Evolutionary conservation across 1,140 invertebrate genomes (phyloP).

Genomic region (Thalassaphorura encarpata): DNA sequence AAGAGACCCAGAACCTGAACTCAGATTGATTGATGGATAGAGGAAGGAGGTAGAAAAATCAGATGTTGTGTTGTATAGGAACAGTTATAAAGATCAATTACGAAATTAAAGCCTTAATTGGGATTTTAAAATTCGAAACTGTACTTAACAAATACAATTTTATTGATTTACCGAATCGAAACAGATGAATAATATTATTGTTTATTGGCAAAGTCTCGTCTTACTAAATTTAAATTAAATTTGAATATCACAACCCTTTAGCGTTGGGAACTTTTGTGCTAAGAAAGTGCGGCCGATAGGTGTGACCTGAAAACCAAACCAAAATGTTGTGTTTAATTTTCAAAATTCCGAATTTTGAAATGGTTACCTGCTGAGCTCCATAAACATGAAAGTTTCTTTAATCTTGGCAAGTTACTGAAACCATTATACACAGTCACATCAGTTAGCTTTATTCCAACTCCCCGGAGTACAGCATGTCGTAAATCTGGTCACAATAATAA

Average conservation of each 20-base stretch:
- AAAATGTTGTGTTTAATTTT: no score
- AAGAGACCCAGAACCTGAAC: not conserved
- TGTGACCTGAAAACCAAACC: no score
- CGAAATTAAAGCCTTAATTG: not conserved
- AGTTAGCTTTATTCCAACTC: slow-evolving; percentile 29
- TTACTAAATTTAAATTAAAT: no score
- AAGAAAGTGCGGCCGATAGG: no score
- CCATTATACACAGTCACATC: slow-evolving; percentile 17
- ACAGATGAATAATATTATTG: no score
- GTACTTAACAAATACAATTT: no score
- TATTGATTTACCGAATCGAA: no score
- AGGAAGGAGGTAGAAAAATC: not conserved
- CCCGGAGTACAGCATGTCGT: slow-evolving; percentile 15
- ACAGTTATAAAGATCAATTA: not conserved
- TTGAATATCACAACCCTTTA: no score
- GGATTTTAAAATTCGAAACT: not conserved
- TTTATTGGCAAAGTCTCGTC: no score
- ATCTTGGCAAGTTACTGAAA: slow-evolving; percentile 13
- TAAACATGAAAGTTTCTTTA: slow-evolving; percentile 28
- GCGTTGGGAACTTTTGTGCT: no score
- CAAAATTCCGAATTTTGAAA: no score
- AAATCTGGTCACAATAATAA: no score
- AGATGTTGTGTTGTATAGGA: not conserved
- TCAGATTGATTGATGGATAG: not conserved
- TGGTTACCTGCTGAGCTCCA: slow-evolving; percentile 19